Conservation (phyloP, 1,140 invertebrate species). For the Meloidogyne floridensis region DNA sequence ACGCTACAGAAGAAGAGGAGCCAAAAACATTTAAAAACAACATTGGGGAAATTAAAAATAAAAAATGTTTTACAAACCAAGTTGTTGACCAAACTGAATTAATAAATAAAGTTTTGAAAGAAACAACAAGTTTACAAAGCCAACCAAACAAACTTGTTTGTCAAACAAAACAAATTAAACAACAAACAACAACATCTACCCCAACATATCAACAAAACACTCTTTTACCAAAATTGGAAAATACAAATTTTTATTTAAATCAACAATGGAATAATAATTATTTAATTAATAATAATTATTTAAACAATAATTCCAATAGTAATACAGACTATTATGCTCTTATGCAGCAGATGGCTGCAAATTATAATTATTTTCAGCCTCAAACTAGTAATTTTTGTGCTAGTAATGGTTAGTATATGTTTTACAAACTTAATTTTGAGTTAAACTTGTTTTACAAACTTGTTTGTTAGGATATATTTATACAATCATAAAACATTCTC, state of each 20-base stretch:
- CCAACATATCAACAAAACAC: neutral
- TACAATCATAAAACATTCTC: no score
- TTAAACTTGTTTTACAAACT: no score
- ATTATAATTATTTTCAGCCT: neutral
- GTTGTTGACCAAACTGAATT: no score
- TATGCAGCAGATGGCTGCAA: conserved; percentile 8
- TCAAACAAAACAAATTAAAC: neutral
- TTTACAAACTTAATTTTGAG: no score
- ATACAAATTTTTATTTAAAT: neutral
- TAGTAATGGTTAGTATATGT: neutral
- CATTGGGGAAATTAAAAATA: neutral
- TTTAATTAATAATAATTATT: neutral
- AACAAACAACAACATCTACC: neutral
- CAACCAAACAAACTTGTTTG: no score
- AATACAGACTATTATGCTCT: neutral
- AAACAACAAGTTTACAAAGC: neutral
- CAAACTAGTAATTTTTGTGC: neutral
- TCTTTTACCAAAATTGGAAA: neutral
- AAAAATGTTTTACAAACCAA: no score
- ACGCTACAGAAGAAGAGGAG: conserved; percentile 30
- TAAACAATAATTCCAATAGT: neutral
- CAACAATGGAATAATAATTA: conserved; percentile 7
- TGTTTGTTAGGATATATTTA: no score
- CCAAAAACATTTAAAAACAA: neutral
- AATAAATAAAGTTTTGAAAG: no score